These are phyloP conservation scores for Triplophysa bombifrons DNA, from an alignment of 2,797 vertebrate genomes.

Conservation along the genomic window DNA sequence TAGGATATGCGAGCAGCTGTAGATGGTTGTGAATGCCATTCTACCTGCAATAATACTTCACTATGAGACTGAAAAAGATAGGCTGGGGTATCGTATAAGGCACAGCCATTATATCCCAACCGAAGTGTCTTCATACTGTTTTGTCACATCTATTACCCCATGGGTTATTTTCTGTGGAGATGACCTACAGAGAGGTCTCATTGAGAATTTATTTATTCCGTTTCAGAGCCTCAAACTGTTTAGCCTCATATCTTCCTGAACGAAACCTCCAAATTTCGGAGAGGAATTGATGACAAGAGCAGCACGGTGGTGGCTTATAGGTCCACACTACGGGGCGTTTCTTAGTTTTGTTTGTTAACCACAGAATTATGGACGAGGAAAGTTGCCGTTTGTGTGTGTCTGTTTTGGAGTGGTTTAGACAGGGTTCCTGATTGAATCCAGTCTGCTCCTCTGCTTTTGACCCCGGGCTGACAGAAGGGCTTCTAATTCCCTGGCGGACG, in stretches of 20 bases:
- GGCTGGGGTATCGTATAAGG: slow-evolving; percentile 18
- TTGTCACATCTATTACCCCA: slow-evolving; percentile 56
- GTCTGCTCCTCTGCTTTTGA: slow-evolving; percentile 60
- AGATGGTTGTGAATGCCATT: slow-evolving; percentile 17
- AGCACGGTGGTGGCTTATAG: slow-evolving; percentile 29
- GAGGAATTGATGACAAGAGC: slow-evolving; percentile 46
- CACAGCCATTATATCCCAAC: slow-evolving; percentile 33
- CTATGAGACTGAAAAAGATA: slow-evolving; percentile 29
- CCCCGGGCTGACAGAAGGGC: slow-evolving; percentile 65
- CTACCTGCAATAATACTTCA: slow-evolving; percentile 21
- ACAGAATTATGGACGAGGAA: slow-evolving; percentile 36
- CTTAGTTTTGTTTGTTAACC: slow-evolving; percentile 23
- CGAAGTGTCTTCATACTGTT: neutral
- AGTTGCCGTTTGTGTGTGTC: slow-evolving; percentile 26
- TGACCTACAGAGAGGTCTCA: slow-evolving; percentile 42
- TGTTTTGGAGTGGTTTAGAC: slow-evolving; percentile 59
- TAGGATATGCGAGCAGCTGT: slow-evolving; percentile 12
- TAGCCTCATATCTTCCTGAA: slow-evolving; percentile 48
- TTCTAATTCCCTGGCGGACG: slow-evolving; percentile 68
- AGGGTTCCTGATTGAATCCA: slow-evolving; percentile 66
- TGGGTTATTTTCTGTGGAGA: slow-evolving; percentile 47
- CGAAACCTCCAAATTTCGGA: slow-evolving; percentile 43
- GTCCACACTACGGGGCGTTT: slow-evolving; percentile 34
- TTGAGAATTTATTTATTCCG: slow-evolving; percentile 54
- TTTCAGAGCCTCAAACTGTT: slow-evolving; percentile 49